These are phyloP conservation scores for Galleria mellonella DNA, from an alignment of 1,140 invertebrate species.

Conservation along the genomic window DNA sequence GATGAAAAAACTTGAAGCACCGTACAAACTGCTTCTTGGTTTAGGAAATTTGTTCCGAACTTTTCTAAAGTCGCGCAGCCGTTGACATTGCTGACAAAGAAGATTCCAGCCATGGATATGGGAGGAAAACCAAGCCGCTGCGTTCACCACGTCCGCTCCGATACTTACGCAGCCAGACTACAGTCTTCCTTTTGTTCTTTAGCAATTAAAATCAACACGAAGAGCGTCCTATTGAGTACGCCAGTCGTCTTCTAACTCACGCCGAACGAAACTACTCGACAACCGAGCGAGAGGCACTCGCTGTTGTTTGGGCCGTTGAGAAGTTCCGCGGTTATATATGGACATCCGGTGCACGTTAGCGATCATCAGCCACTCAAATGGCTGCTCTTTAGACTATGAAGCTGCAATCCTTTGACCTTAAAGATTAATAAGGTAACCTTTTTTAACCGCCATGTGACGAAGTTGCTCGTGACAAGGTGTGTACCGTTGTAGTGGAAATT, in stretches of 20 bases:
- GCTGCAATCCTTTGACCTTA: too few species aligned
- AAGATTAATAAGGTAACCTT: too few species aligned
- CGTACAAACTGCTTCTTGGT: constrained; percentile 28
- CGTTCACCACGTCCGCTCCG: not conserved
- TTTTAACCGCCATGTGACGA: too few species aligned
- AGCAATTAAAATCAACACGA: too few species aligned
- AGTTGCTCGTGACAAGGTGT: too few species aligned
- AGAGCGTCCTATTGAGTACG: constrained; percentile 60
- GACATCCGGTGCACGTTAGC: too few species aligned
- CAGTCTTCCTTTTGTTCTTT: too few species aligned
- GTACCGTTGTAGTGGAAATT: too few species aligned
- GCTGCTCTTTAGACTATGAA: too few species aligned
- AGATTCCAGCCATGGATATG: constrained; percentile 11
- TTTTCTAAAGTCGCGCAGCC: constrained; percentile 19
- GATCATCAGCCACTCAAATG: too few species aligned
- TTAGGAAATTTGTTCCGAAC: constrained; percentile 20
- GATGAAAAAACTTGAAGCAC: constrained; percentile 17
- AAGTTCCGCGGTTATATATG: too few species aligned
- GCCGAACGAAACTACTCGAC: constrained; percentile 63
- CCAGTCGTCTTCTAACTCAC: constrained; percentile 35
- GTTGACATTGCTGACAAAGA: constrained; percentile 14
- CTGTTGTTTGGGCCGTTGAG: too few species aligned
- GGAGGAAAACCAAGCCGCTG: not conserved
- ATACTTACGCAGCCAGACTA: constrained; percentile 22
- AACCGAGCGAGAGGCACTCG: constrained; percentile 66